Percentiles rank a stretch among this genome's conserved stretches.
Evolutionary conservation across 2,888 invertebrate species (phyloP).

Genomic region (Drosophila falleni): DNA sequence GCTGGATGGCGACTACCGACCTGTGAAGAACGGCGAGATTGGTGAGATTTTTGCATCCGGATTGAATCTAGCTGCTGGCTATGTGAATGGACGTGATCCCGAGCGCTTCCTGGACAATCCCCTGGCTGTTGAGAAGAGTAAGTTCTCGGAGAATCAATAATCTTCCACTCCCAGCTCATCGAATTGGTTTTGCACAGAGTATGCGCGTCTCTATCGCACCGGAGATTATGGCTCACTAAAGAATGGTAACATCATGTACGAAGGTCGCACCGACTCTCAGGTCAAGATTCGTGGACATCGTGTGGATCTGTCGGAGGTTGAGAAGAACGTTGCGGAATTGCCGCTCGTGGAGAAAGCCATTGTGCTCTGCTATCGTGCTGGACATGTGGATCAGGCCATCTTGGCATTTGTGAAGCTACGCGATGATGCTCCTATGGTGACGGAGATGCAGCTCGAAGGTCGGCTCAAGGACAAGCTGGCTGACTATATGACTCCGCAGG

Average conservation of each 20-base stretch:
- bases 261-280: constrained; percentile 94
- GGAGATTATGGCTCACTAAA: constrained; percentile 92
- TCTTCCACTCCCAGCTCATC: neutral
- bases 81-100: constrained; percentile 91
- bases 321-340: constrained; percentile 89
- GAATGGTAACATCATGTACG: constrained; percentile 89
- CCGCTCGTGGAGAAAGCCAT: constrained; percentile 91
- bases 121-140: constrained; percentile 88
- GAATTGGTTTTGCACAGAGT: constrained; percentile 86
- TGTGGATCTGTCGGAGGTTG: constrained; percentile 94
- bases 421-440: constrained; percentile 85
- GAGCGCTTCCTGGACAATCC: constrained; percentile 92
- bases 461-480: constrained; percentile 89
- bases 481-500: constrained; percentile 93
- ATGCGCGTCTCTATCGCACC: constrained; percentile 91
- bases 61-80: constrained; percentile 92
- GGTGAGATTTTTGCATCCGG: constrained; percentile 95
- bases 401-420: constrained; percentile 89
- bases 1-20: constrained; percentile 90
- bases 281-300: constrained; percentile 94
- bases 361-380: constrained; percentile 92
- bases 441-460: constrained; percentile 88
- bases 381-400: constrained; percentile 90
- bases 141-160: constrained; percentile 34
- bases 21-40: constrained; percentile 90